Conservation (phyloP, 1,140 invertebrate genomes). For the Glossosoma conforme region DNA sequence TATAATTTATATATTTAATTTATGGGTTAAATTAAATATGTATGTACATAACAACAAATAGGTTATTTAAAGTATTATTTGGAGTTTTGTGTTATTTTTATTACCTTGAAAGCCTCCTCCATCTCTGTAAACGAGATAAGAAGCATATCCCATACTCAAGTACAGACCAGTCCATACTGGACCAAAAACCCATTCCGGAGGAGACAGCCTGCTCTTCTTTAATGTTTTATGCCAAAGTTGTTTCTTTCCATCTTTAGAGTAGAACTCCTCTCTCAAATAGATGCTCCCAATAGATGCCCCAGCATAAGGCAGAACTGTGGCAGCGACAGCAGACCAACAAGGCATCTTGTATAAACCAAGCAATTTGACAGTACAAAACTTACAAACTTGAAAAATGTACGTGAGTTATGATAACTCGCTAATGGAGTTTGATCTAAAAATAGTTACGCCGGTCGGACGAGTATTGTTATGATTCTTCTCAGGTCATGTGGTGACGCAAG, state of each 20-base stretch:
- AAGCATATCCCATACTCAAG: conserved; percentile 78
- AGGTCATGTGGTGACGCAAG: too few relatives aligned
- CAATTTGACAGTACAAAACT: too few relatives aligned
- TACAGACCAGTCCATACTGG: conserved; percentile 80
- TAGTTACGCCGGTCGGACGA: too few relatives aligned
- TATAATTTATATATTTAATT: too few relatives aligned
- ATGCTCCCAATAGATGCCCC: conserved; percentile 42
- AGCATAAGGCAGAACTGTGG: conserved; percentile 41
- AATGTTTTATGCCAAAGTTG: conserved; percentile 56
- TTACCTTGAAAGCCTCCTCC: conserved; percentile 64
- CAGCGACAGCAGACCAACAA: conserved; percentile 39
- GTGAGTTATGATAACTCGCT: too few relatives aligned
- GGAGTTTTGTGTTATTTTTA: conserved; percentile 41
- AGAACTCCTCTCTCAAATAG: conserved; percentile 36
- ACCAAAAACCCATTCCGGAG: conserved; percentile 75
- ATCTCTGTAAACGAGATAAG: conserved; percentile 74
- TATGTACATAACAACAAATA: conserved; percentile 68
- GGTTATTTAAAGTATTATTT: conserved; percentile 60
- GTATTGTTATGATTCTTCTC: too few relatives aligned
- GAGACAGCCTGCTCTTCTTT: conserved; percentile 72
- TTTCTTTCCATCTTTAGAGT: conserved; percentile 1
- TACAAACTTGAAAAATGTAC: too few relatives aligned
- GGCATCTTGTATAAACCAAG: too few relatives aligned
- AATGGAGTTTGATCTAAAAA: too few relatives aligned
- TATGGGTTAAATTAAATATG: too few relatives aligned